These are phyloP conservation scores for Microdon myrmicae DNA, from an alignment of 2,888 invertebrate species.

Conservation along the genomic window DNA sequence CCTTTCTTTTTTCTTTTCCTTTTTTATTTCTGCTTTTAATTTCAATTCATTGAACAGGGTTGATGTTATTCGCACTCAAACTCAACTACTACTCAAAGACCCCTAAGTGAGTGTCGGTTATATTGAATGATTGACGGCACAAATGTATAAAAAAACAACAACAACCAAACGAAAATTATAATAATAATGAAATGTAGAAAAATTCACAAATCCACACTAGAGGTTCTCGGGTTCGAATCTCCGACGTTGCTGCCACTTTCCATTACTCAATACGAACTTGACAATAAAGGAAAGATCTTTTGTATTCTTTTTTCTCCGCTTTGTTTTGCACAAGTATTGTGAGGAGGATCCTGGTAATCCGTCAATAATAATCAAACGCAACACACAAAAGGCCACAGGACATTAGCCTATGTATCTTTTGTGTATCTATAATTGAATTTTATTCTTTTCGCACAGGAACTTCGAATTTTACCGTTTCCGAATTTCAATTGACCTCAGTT, in stretches of 20 bases:
- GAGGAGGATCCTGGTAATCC: slow-evolving; percentile 42
- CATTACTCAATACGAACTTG: slow-evolving; percentile 40
- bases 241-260: slow-evolving; percentile 39
- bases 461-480: not conserved
- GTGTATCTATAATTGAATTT: slow-evolving; percentile 40
- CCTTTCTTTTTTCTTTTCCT: too few relatives aligned
- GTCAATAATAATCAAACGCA: slow-evolving; percentile 48
- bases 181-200: too few relatives aligned
- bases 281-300: slow-evolving; percentile 39
- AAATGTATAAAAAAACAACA: slow-evolving; percentile 17
- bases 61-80: slow-evolving; percentile 25
- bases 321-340: slow-evolving; percentile 25
- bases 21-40: slow-evolving; percentile 4
- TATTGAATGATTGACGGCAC: slow-evolving; percentile 47
- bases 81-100: slow-evolving; percentile 23
- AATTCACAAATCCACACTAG: slow-evolving; percentile 30
- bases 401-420: slow-evolving; percentile 44
- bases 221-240: slow-evolving; percentile 36
- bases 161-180: too few relatives aligned
- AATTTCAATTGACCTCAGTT: slow-evolving; percentile 3
- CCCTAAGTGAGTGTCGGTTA: slow-evolving; percentile 34
- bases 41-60: slow-evolving; percentile 44
- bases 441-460: slow-evolving; percentile 2
- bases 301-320: slow-evolving; percentile 27
- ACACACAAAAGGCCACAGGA: slow-evolving; percentile 28